These are phyloP conservation scores for Oxyruncus cristatus DNA, from an alignment of 2,113 vertebrate genomes.

Conservation along the genomic window DNA sequence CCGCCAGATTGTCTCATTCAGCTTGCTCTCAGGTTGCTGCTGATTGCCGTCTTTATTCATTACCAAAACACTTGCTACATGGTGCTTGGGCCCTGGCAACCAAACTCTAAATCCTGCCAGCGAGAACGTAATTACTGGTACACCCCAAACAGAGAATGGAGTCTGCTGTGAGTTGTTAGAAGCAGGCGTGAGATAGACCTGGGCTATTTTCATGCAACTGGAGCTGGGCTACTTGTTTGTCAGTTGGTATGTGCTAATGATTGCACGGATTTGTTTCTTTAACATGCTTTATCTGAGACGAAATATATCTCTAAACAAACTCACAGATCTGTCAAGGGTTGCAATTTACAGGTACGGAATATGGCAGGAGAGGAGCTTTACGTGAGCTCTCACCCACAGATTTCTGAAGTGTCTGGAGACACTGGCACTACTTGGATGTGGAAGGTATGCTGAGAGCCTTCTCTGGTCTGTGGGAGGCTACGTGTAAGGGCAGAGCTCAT, in stretches of 20 bases:
- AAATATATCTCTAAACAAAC: neutral
- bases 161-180: constrained; percentile 52
- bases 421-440: rapidly evolving
- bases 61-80: constrained; percentile 68
- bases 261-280: rapidly evolving
- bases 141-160: constrained; percentile 51
- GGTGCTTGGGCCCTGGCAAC: constrained; percentile 65
- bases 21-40: constrained; percentile 63
- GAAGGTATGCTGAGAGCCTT: neutral
- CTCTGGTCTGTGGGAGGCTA: neutral
- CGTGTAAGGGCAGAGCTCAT: neutral
- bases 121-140: constrained; percentile 56
- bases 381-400: neutral
- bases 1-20: constrained; percentile 70
- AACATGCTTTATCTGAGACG: neutral
- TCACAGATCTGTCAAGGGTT: neutral
- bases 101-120: constrained; percentile 45
- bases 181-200: neutral
- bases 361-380: neutral
- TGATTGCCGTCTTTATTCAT: constrained; percentile 71
- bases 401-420: neutral
- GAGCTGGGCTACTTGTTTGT: neutral
- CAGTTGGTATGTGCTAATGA: neutral
- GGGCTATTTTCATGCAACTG: neutral
- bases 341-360: neutral